phyloP scores from a whole-genome alignment of 2,888 invertebrate species.

The Stenoptilia bipunctidactyla region DNA sequence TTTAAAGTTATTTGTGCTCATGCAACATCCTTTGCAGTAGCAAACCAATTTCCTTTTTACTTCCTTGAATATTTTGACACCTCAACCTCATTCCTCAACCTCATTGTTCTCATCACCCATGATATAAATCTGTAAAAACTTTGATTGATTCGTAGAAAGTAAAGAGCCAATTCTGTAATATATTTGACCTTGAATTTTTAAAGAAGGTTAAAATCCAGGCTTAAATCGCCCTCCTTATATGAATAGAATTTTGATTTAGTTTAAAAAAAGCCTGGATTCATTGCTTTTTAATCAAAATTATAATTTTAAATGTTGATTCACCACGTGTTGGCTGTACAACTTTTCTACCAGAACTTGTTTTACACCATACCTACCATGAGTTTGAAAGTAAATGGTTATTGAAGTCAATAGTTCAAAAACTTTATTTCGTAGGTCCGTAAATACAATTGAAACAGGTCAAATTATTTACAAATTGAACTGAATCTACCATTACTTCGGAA shows the following conservation, averaged over 20 bases:
- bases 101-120: constrained; percentile 21
- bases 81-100: constrained; percentile 16
- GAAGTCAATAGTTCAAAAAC: too few species aligned
- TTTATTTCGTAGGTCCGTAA: too few species aligned
- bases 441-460: too few species aligned
- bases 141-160: constrained; percentile 18
- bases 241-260: constrained; percentile 17
- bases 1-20: constrained; percentile 22
- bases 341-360: constrained; percentile 19
- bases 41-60: constrained; percentile 18
- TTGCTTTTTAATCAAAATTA: constrained; percentile 8
- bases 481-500: too few species aligned
- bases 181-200: constrained; percentile 21
- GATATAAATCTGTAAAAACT: constrained; percentile 26
- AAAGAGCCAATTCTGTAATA: constrained; percentile 23
- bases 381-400: too few species aligned
- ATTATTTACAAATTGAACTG: too few species aligned
- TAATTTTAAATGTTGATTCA: constrained; percentile 14
- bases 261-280: constrained; percentile 13
- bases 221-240: constrained; percentile 13
- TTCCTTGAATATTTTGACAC: constrained; percentile 18
- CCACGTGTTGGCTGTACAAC: constrained; percentile 11
- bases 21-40: constrained; percentile 23
- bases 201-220: constrained; percentile 15
- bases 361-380: too few species aligned